phyloP scores from a whole-genome alignment of 2,113 vertebrate genomes.

The Peromyscus leucopus region DNA sequence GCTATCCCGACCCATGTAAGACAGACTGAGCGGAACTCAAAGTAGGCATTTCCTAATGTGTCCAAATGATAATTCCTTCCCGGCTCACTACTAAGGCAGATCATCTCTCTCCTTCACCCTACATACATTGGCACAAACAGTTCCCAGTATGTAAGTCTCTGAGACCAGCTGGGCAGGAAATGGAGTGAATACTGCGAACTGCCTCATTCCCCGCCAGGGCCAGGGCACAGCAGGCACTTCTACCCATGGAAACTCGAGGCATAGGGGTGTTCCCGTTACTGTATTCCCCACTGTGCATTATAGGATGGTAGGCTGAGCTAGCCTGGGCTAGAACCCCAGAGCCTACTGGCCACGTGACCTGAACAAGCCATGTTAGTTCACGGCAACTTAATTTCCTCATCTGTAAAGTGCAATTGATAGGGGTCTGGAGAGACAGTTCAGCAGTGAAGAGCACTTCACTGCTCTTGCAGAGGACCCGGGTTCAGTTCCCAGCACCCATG shows the following conservation, averaged over 20 bases:
- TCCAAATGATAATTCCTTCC: background rate
- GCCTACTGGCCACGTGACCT: background rate
- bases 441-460: background rate
- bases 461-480: background rate
- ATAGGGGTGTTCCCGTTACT: no score
- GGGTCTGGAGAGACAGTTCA: background rate
- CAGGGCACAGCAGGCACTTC: rapidly evolving
- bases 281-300: rapidly evolving
- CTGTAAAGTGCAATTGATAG: background rate
- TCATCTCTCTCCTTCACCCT: background rate
- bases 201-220: rapidly evolving
- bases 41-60: slow-evolving; percentile 5
- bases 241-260: background rate
- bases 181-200: rapidly evolving
- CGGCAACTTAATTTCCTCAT: background rate
- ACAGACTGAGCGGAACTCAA: background rate
- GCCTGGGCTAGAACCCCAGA: background rate
- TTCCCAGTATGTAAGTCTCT: background rate
- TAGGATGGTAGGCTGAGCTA: background rate
- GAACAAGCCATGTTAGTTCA: background rate
- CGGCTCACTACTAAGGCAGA: background rate
- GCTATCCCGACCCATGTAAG: background rate
- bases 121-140: background rate
- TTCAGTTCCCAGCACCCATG: background rate
- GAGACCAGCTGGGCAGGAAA: background rate